Evolutionary conservation across 2,888 invertebrate species (phyloP), one percentile per base, ranked within the genome.

Genomic region (Lypha dubia): DNA sequence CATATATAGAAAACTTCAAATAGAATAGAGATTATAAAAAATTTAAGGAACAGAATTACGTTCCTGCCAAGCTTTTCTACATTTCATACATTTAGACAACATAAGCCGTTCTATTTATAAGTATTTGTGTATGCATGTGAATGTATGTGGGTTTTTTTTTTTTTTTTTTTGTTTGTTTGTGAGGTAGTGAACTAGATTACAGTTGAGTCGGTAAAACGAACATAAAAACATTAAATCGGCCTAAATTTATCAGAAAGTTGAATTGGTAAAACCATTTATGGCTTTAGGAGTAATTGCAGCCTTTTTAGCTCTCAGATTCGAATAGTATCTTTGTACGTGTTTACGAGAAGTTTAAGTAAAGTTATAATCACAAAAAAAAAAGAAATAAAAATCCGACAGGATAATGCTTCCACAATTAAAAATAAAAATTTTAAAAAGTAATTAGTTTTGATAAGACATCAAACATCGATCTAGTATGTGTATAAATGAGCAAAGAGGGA

Each of bases 1-100:
- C 32, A 62, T 28, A 77, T 77, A 68, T 41, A 51, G n/a, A n/a
- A 38, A 51, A 28, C 51, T 51, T 20, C 58, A 71, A 63, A 71
- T 63, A 35, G 53, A 71, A 71, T 35, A 73, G 53, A 63, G 56
- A 28, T 7, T 15, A 13, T 17, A 22, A 44, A 51, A 70, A 41
- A 53, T 46, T n/a, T 0, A 38, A 6, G n/a, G 7, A 15, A 20
- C 5, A 46, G 58, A 76, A 38, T 67, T 58, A 58, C 9, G 24
- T 70, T 15, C 44, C 53, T 56, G 70, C 24, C 32, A 46, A 79
- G 71, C 35, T 46, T 62, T 46, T 70, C 51, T 56, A 63, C 63
- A 63, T 63, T 79, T 63, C 15, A 63, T 53, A 51, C 1, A 17
- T 24, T 38, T 13, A 3, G 13, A 32, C 15, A 53, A 32, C 32